These are phyloP conservation scores for Parotia lawesii DNA, from an alignment of 2,113 vertebrate species.

Conservation along the genomic window DNA sequence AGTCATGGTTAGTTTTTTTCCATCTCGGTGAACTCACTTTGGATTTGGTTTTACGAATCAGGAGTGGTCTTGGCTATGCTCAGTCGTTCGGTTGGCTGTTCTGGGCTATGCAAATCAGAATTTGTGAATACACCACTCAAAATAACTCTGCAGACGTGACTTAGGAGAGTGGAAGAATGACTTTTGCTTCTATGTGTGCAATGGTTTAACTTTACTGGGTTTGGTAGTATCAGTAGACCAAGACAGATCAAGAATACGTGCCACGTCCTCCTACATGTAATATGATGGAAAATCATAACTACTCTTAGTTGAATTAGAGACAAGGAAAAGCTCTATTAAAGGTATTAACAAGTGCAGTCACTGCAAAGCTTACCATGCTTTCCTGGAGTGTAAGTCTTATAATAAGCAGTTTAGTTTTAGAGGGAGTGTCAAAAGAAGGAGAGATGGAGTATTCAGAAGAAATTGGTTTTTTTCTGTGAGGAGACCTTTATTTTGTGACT, in stretches of 20 bases:
- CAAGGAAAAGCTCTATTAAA: not conserved
- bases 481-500: not conserved
- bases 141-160: conserved; percentile 21
- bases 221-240: not conserved
- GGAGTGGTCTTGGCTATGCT: not conserved
- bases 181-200: not conserved
- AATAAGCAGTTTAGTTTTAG: not conserved
- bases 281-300: not conserved
- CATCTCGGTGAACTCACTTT: not conserved
- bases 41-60: not conserved
- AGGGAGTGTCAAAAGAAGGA: not conserved
- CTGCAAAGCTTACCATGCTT: not conserved
- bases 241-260: not conserved
- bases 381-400: not conserved
- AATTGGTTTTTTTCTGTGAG: not conserved
- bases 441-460: not conserved
- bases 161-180: not conserved
- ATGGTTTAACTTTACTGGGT: not conserved
- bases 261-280: not conserved
- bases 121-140: not conserved
- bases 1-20: not conserved
- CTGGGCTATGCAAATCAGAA: not conserved
- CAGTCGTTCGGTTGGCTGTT: not conserved
- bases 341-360: not conserved
- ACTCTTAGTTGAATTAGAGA: not conserved